Base-by-base conservation (phyloP, 2,797 vertebrate species). In the Diglossa cyanea region DNA sequence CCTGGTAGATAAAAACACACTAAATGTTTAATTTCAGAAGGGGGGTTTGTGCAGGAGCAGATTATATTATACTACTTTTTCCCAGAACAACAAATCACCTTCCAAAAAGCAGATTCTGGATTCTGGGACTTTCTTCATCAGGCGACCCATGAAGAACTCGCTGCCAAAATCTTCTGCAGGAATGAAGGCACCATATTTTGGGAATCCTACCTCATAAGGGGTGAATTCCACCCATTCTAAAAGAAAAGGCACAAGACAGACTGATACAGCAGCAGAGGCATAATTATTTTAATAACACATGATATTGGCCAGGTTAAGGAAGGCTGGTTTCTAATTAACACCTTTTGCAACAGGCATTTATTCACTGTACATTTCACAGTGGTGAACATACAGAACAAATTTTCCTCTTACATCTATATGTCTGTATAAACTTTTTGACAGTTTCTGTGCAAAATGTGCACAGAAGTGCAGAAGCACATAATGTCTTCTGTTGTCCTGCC, bases 191-290 rank as follows among this genome's bases (percentile, higher is more conserved):
- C 98, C 98, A 0, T 98, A 98, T 97, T 98, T 98, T 7, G 90
- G 97, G 65, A 98, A 87, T 63, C 98, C 98, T 68, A 98, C 98
- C 78, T 98, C 98, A 0, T 98, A 98, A 37, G 98, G 98, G 7
- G 98, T 98, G 88, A 98, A 98, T 88, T 98, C 98, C 60, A 97
- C 96, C 98, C 98, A 98, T 90, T 98, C 98, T 98, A 88, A 75
- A 73, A 80, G 45, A 65, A 14, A 50, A 79, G 84, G 16, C 63
- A 67, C 12, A 70, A 25, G 17, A 45, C 5, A 80, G 71, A 45
- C 15, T 81, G 31, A 53, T 76, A 71, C 18, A 88, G 33, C 23
- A 79, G 26, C 40, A 89, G 44, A 89, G 11, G 17, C 13, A 57
- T 7, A 80, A 74, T 44, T 55, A 73, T 8, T 65, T 77, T 30